Evolutionary conservation across 1,140 invertebrate species (phyloP).

Genomic region (Nephotettix cincticeps): DNA sequence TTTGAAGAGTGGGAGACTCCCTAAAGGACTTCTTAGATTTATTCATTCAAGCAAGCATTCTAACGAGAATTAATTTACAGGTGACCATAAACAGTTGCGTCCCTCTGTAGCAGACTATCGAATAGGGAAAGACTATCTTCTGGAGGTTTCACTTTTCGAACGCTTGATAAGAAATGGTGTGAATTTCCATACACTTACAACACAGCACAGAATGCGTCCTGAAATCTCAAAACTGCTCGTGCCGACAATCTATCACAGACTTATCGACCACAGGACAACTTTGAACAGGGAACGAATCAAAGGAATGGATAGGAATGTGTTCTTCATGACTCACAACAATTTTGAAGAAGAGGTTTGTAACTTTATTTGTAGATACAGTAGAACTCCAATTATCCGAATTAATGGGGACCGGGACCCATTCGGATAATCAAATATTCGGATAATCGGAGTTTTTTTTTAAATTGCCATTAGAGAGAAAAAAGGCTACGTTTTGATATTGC

Average conservation of each 20-base stretch:
- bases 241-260: constrained; percentile 59
- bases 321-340: constrained; percentile 59
- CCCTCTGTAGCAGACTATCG: constrained; percentile 61
- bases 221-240: constrained; percentile 60
- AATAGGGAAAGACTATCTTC: constrained; percentile 57
- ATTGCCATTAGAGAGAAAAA: too few relatives aligned
- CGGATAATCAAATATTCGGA: too few relatives aligned
- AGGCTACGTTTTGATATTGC: too few relatives aligned
- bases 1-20: too few relatives aligned
- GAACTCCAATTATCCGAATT: too few relatives aligned
- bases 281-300: constrained; percentile 50
- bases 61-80: too few relatives aligned
- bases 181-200: constrained; percentile 52
- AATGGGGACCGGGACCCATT: too few relatives aligned
- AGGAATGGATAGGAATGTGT: constrained; percentile 57
- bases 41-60: too few relatives aligned
- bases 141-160: constrained; percentile 74
- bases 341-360: constrained; percentile 49
- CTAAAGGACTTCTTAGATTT: too few relatives aligned
- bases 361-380: too few relatives aligned
- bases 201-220: constrained; percentile 68
- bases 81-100: constrained; percentile 75
- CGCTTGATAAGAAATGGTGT: constrained; percentile 62
- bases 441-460: too few relatives aligned
- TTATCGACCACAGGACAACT: constrained; percentile 57